Percentiles rank a stretch among this genome's conserved stretches.
Evolutionary conservation across 2,113 vertebrate genomes (phyloP).

Genomic region (Antechinus flavipes): DNA sequence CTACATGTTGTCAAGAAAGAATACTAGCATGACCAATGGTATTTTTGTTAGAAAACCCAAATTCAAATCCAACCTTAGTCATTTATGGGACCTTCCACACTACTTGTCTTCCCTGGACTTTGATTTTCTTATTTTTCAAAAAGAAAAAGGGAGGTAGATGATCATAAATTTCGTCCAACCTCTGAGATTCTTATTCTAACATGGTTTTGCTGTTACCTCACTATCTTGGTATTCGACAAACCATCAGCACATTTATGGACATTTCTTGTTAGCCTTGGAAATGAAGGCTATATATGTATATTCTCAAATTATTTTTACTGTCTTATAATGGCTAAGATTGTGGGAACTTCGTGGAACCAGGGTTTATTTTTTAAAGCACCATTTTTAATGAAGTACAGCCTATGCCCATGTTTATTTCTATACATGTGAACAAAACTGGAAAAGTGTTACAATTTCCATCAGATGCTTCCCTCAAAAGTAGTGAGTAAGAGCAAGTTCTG

Average conservation of each 20-base stretch:
- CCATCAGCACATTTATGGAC: not conserved
- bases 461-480: not conserved
- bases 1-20: not conserved
- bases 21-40: not conserved
- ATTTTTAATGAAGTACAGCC: not conserved
- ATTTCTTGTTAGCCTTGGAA: not conserved
- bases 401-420: conserved; percentile 10
- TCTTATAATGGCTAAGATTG: too few species aligned
- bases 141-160: not conserved
- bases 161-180: not conserved
- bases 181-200: not conserved
- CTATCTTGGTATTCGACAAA: not conserved
- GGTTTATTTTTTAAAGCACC: not conserved
- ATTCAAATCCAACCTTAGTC: not conserved
- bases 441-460: conserved; percentile 12
- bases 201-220: not conserved
- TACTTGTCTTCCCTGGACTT: not conserved
- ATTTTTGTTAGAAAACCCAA: too few species aligned
- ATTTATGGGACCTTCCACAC: not conserved
- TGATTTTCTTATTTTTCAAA: not conserved
- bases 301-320: not conserved
- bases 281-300: not conserved
- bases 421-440: conserved; percentile 1
- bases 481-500: not conserved
- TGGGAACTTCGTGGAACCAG: not conserved